Evolutionary conservation across 2,888 invertebrate genomes (phyloP).

Genomic region (Aphidoletes aphidimyza): DNA sequence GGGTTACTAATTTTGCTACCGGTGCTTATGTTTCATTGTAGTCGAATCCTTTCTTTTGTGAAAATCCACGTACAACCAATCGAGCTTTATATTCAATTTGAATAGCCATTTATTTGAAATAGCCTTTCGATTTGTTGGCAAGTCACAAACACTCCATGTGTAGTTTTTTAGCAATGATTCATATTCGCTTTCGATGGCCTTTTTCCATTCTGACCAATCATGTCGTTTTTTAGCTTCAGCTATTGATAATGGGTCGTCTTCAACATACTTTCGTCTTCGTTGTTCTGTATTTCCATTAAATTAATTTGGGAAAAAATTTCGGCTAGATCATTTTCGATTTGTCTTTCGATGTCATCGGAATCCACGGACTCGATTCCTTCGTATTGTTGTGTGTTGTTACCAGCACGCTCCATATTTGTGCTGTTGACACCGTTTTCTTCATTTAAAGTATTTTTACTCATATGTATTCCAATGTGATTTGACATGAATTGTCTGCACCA

Average conservation of each 20-base stretch:
- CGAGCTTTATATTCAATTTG: constrained; percentile 55
- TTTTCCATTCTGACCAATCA: constrained; percentile 57
- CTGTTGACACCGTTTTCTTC: no score
- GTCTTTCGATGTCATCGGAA: not conserved
- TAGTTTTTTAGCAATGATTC: constrained; percentile 57
- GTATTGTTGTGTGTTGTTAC: not conserved
- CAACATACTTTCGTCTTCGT: constrained; percentile 54
- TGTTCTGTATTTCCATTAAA: no score
- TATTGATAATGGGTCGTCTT: constrained; percentile 55
- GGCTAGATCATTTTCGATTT: not conserved
- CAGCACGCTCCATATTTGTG: not conserved
- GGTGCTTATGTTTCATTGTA: constrained; percentile 58
- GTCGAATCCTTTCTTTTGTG: constrained; percentile 57
- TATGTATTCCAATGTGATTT: no score
- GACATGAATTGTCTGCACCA: no score
- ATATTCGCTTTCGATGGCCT: constrained; percentile 60
- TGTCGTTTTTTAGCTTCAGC: constrained; percentile 55
- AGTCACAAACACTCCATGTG: constrained; percentile 57
- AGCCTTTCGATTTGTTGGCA: constrained; percentile 58
- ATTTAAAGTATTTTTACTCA: no score
- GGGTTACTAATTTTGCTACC: constrained; percentile 57
- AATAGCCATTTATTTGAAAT: constrained; percentile 55
- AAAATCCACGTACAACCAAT: constrained; percentile 58
- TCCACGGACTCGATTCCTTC: not conserved
- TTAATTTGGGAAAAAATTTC: not conserved